Conservation (phyloP, 2,888 invertebrate genomes). For the Eupithecia inturbata region DNA sequence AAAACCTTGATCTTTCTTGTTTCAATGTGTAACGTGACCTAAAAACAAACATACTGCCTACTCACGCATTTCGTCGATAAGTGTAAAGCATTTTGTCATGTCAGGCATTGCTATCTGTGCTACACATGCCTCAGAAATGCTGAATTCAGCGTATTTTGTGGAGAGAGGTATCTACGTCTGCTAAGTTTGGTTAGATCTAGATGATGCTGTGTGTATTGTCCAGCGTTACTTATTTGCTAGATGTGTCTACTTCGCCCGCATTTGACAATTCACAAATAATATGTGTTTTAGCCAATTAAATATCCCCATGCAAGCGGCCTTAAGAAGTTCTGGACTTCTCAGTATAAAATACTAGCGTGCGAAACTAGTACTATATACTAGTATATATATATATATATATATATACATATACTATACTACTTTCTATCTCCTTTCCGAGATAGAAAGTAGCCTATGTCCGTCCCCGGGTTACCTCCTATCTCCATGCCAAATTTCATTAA, state of each 20-base stretch:
- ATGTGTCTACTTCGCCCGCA: too few species aligned
- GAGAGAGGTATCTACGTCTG: background rate
- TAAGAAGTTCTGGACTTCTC: background rate
- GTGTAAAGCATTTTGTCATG: background rate
- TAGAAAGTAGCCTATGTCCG: too few species aligned
- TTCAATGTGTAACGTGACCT: constrained; percentile 1
- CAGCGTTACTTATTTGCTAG: background rate
- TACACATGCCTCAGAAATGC: background rate
- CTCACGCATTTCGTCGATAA: background rate
- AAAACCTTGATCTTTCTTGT: constrained; percentile 24
- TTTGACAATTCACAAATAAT: too few species aligned
- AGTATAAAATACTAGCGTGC: background rate
- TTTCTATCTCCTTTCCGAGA: too few species aligned
- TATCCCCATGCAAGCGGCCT: too few species aligned
- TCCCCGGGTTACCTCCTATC: too few species aligned
- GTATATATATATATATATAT: too few species aligned
- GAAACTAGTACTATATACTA: too few species aligned
- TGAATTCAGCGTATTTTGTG: background rate
- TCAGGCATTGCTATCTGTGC: constrained; percentile 7
- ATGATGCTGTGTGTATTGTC: background rate
- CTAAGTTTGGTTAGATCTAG: background rate
- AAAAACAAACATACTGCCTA: background rate
- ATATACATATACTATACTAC: too few species aligned
- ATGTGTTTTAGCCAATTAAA: too few species aligned
- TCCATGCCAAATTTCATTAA: too few species aligned